Base-by-base conservation (phyloP, 2,888 invertebrate species). In the Dryobota labecula region DNA sequence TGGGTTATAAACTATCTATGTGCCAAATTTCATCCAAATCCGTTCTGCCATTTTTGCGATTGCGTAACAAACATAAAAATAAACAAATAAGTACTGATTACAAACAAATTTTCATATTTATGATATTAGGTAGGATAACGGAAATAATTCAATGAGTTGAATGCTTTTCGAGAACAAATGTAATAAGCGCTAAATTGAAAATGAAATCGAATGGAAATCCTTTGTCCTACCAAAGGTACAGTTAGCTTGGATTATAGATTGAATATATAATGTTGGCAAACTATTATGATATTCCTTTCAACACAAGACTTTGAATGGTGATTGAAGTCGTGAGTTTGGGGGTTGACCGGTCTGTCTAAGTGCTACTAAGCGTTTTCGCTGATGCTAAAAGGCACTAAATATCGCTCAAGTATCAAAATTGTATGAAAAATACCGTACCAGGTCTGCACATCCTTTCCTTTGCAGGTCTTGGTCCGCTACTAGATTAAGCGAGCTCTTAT, bases 281-380 rank as follows among this genome's bases (percentile, higher is more conserved):
- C 27, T 61, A 71, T 71, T 24, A 72, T 13, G n/a, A 33, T 56
- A 47, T 49, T 73, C 27, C 11, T 33, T 72, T 62, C 24, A 62
- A 24, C 13, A 62, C 2, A 30, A n/a, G 41, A 9, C 15, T 47
- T 71, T 51, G 20, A 38, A 62, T 27, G n/a, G 33, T 11, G 13
- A 45, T 54, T 33, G 43, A 43, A 24, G 11, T 2, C 9, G 11
- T 33, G 18, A 45, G 4, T 36, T 53, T 7, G 3, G 24, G 30
- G 38, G 18, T 57, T 72, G 41, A 57, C 41, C 15, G 58, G 58
- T 58, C 24, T 33, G 33, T 24, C 8, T 2, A 27, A 18, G n/a
- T n/a, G n/a, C n/a, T n/a, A n/a, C 3, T 33, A 9, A 49, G 18
- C 24, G 15, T 57, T 56, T 45, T 70, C 11, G 11, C 24, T 47